Conservation (phyloP, 1,140 invertebrate species). For the Philotrypesis tridentata region DNA sequence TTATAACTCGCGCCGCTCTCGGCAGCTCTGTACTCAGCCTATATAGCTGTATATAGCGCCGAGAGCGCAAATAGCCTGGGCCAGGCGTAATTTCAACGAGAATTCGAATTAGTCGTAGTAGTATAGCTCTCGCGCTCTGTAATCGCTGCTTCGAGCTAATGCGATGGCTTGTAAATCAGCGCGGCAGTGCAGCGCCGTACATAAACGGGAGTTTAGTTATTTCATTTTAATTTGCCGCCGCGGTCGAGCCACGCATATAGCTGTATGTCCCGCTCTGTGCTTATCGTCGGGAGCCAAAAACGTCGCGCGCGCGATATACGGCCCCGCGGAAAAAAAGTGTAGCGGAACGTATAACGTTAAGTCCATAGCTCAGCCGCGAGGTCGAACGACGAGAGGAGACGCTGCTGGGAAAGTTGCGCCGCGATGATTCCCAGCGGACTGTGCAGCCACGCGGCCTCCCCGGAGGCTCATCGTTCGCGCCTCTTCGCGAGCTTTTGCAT, state of each 20-base stretch:
- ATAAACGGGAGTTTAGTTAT: no score
- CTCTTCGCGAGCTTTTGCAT: slow-evolving; percentile 36
- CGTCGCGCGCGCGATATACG: no score
- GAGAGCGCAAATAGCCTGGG: neutral
- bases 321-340: no score
- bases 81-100: neutral
- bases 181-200: no score
- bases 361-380: neutral
- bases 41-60: neutral
- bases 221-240: neutral
- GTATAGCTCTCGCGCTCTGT: neutral
- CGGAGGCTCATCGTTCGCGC: slow-evolving; percentile 38
- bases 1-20: neutral
- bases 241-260: no score
- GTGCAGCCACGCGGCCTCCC: slow-evolving; percentile 21
- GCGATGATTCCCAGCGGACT: neutral
- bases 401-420: neutral
- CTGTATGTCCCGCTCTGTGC: no score
- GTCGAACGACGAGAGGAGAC: neutral
- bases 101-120: neutral
- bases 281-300: no score
- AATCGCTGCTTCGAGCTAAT: neutral
- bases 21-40: no score
- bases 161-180: neutral
- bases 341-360: no score